phyloP scores from a whole-genome alignment of 2,797 vertebrate genomes.

The Erethizon dorsatum region DNA sequence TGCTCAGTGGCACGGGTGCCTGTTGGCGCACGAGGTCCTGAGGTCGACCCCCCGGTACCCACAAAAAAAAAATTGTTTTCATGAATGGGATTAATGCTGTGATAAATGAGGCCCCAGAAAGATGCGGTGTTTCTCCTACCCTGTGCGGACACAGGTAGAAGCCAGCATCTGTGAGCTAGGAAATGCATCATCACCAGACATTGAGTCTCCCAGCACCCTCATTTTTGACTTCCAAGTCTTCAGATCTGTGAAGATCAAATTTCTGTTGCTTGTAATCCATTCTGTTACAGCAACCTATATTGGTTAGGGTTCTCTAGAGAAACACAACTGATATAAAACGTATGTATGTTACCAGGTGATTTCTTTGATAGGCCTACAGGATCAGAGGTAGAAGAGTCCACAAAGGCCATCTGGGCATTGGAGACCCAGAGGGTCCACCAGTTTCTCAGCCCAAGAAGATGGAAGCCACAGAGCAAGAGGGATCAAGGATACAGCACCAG shows the following conservation, averaged over 20 bases:
- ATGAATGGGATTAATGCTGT: not conserved
- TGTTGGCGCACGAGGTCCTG: too few relatives aligned
- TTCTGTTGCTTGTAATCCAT: not conserved
- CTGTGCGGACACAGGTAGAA: not conserved
- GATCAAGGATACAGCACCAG: not conserved
- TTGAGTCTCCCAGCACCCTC: not conserved
- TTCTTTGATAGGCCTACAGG: not conserved
- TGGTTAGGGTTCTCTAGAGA: not conserved
- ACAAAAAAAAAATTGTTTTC: not conserved
- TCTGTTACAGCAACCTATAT: not conserved
- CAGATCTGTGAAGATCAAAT: not conserved
- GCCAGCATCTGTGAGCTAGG: not conserved
- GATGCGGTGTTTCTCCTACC: not conserved
- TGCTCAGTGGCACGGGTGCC: too few relatives aligned
- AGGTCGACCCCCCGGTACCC: too few relatives aligned
- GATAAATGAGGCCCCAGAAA: not conserved
- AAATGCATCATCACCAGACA: not conserved
- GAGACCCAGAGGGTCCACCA: not conserved
- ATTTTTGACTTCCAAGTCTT: not conserved
- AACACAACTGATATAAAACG: not conserved
- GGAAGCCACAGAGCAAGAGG: not conserved
- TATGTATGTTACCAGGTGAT: not conserved
- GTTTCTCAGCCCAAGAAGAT: not conserved
- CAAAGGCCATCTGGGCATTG: not conserved
- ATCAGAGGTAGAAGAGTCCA: not conserved